Evolutionary conservation across 2,113 vertebrate species (phyloP), one percentile per base, ranked within the genome.

Genomic region (Muntiacus muntjak): DNA sequence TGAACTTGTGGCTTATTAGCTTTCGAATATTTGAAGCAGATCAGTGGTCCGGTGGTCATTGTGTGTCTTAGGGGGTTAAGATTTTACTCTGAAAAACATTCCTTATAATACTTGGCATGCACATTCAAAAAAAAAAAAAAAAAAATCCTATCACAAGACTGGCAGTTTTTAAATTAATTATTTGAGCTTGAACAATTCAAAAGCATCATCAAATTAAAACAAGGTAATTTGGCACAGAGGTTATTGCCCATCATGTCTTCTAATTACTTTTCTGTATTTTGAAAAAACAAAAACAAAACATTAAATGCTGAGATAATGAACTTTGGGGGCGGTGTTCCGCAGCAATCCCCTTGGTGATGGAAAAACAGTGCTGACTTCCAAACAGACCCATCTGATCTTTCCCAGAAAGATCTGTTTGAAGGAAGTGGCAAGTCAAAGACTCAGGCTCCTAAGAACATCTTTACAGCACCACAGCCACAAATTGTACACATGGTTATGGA

Each of bases 181-280:
- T 97, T 95, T 96, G 90, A 95, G 93, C 95, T 96, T 97, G 90
- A 86, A 98, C 96, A 97, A 98, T 97, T 98, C 94, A 97, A 97
- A 98, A 92, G 97, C 95, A 7, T 91, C 85, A 88, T 88, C 87
- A 96, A 97, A 98, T 98, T 98, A 97, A 96, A 95, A 85, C 85
- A 95, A 91, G 97, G 96, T 96, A 74, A 97, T 98, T 98, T 98
- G 57, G 36, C 71, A 94, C 82, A 54, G 3, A 92, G 92, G 81
- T 98, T 97, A 97, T 96, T 97, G 95, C 97, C 94, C 95, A 95
- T 96, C 89, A 15, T 96, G 96, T 21, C 97, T 96, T 97, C 87
- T 98, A 98, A 98, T 97, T 97, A 97, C 97, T 98, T 98, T 98
- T 98, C 96, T 96, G 12, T 98, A 40, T 97, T 98, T 98, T 94